Evolutionary conservation across 2,797 vertebrate genomes (phyloP).

Genomic region (Tympanoctomys barrerae): DNA sequence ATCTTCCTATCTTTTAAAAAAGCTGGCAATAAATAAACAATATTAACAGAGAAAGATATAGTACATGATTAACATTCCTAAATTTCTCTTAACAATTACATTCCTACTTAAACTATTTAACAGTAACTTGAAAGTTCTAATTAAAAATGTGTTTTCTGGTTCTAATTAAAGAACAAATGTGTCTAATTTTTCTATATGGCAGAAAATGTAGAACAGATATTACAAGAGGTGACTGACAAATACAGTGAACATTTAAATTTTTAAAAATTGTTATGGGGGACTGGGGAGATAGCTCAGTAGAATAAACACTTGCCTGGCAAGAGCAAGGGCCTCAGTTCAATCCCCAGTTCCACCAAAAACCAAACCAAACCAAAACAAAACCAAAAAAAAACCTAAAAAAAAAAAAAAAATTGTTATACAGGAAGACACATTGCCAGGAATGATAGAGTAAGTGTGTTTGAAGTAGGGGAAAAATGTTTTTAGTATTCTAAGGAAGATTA

Average conservation of each 20-base stretch:
- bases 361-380: too few relatives aligned
- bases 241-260: neutral
- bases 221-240: neutral
- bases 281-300: too few relatives aligned
- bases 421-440: neutral
- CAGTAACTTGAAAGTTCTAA: constrained; percentile 33
- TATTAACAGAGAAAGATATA: neutral
- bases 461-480: neutral
- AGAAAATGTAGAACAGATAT: neutral
- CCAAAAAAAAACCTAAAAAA: too few relatives aligned
- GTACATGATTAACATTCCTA: constrained; percentile 14
- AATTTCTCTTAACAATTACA: constrained; percentile 10
- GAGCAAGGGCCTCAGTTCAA: too few relatives aligned
- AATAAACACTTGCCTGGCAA: too few relatives aligned
- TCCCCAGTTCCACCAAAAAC: too few relatives aligned
- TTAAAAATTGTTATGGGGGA: neutral
- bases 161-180: constrained; percentile 28
- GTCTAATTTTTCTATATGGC: neutral
- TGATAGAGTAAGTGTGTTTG: neutral
- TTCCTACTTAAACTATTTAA: constrained; percentile 1
- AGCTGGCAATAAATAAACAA: constrained; percentile 46
- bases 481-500: neutral
- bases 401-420: neutral
- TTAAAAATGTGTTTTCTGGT: constrained; percentile 47
- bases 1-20: constrained; percentile 13